Conservation (phyloP, 1,140 invertebrate species). For the Trachymyrmex septentrionalis region DNA sequence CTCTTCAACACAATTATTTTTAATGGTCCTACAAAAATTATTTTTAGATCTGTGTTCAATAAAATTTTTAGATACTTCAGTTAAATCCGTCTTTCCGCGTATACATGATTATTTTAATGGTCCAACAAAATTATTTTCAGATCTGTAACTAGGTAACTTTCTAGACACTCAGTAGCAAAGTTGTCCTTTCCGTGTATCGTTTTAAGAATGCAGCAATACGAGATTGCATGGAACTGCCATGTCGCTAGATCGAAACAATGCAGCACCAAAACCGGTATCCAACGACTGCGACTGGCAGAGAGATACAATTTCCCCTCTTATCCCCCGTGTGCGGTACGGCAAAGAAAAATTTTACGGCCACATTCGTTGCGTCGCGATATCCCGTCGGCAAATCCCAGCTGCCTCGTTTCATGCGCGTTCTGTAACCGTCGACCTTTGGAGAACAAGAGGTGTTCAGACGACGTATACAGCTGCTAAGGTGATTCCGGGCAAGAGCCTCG, state of each 20-base stretch:
- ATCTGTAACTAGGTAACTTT: too few relatives aligned
- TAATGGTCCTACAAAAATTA: too few relatives aligned
- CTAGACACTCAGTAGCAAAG: too few relatives aligned
- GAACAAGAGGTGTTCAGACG: constrained; percentile 4
- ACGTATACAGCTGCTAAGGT: constrained; percentile 6
- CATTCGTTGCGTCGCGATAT: constrained; percentile 27
- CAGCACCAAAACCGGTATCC: constrained; percentile 51
- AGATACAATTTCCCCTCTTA: constrained; percentile 38
- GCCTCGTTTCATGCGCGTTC: constrained; percentile 23
- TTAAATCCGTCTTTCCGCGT: too few relatives aligned
- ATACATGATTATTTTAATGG: too few relatives aligned
- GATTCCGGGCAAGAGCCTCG: constrained; percentile 61
- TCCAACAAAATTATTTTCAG: too few relatives aligned
- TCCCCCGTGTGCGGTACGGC: not conserved
- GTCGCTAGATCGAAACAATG: constrained; percentile 37
- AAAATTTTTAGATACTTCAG: too few relatives aligned
- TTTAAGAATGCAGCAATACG: constrained; percentile 26
- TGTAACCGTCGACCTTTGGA: constrained; percentile 35
- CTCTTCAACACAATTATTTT: too few relatives aligned
- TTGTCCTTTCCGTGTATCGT: not conserved
- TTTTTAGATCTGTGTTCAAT: too few relatives aligned
- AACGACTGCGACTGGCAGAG: not conserved
- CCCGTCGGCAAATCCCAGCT: constrained; percentile 16
- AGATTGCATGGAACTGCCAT: constrained; percentile 19
- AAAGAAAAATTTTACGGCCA: constrained; percentile 31